Percentiles rank a stretch among this genome's conserved stretches.
Conservation (phyloP, 2,797 vertebrate genomes). For the Sphenodon punctatus region DNA sequence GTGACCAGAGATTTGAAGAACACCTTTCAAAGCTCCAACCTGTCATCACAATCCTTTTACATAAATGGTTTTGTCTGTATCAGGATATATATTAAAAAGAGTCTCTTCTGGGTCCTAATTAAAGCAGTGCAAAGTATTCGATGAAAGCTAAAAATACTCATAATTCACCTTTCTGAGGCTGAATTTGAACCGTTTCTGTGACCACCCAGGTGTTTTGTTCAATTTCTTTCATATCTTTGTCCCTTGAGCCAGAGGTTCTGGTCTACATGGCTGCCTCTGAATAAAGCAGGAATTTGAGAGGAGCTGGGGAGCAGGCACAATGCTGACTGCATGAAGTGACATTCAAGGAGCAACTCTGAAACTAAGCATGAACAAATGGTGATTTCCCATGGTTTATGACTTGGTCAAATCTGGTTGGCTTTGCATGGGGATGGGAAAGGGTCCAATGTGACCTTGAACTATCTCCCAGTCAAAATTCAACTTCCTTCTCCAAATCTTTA, state of each 20-base stretch:
- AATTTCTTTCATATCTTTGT: neutral
- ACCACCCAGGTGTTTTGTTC: neutral
- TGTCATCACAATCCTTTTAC: neutral
- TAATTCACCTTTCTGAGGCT: neutral
- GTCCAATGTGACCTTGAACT: neutral
- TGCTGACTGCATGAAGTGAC: neutral
- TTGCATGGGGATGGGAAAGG: neutral
- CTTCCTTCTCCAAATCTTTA: neutral
- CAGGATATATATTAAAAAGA: neutral
- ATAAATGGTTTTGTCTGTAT: neutral
- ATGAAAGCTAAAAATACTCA: neutral
- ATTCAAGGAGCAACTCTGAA: neutral
- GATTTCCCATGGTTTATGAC: neutral
- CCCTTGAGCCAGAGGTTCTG: neutral
- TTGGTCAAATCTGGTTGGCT: neutral
- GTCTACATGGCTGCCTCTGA: neutral
- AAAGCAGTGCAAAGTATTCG: neutral
- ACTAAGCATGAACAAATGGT: neutral
- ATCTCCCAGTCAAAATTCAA: slow-evolving; percentile 2
- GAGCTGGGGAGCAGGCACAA: neutral
- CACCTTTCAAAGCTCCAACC: neutral
- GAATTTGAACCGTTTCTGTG: neutral
- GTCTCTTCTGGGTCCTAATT: neutral
- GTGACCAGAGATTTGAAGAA: neutral
- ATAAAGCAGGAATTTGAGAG: neutral